These are phyloP conservation scores for Agriopis marginaria DNA, from an alignment of 2,888 invertebrate species.

Conservation along the genomic window DNA sequence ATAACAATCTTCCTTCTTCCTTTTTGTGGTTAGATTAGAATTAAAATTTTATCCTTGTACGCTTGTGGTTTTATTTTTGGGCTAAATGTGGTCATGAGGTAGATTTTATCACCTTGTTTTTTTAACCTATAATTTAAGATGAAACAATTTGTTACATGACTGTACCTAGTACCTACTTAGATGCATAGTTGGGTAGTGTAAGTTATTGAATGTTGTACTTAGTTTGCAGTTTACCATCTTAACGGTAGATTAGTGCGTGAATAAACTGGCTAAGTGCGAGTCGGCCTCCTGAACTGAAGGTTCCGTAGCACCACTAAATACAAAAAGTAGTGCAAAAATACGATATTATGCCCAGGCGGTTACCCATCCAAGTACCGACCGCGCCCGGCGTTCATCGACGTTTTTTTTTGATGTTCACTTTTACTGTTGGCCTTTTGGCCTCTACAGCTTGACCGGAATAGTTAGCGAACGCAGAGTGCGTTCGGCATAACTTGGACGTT, in stretches of 20 bases:
- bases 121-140: not conserved
- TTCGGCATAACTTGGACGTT: no score
- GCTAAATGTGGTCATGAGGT: not conserved
- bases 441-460: no score
- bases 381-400: no score
- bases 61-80: not conserved
- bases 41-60: conserved; percentile 4
- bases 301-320: no score
- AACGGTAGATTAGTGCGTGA: not conserved
- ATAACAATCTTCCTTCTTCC: conserved; percentile 20
- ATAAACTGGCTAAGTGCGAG: no score
- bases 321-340: no score
- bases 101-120: not conserved
- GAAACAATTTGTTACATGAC: not conserved
- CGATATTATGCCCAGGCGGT: no score
- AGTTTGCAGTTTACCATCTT: conserved; percentile 3
- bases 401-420: no score
- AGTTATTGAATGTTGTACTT: conserved; percentile 1
- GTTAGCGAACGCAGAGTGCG: no score
- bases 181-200: not conserved
- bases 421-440: no score
- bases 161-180: not conserved
- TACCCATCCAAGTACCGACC: no score
- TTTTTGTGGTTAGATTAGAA: conserved; percentile 13
- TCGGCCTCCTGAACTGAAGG: no score